Evolutionary conservation across 1,140 invertebrate species (phyloP).

Genomic region (Cotesia typhae): DNA sequence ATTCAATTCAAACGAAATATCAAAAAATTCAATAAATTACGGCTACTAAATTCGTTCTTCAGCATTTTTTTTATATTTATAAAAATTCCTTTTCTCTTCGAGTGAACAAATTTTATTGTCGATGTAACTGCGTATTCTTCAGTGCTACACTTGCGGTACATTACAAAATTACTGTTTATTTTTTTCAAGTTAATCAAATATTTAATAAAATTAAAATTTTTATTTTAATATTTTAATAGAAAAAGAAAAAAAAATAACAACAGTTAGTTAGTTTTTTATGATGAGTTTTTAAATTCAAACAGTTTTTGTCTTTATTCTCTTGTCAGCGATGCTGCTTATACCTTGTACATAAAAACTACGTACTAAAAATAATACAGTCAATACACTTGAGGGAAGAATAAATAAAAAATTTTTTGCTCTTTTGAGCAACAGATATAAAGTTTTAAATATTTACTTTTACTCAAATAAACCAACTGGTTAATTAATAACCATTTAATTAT

Average conservation of each 20-base stretch:
- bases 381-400: too few species aligned
- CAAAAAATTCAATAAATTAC: constrained; percentile 52
- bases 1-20: constrained; percentile 57
- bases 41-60: constrained; percentile 70
- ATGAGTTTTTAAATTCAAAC: too few species aligned
- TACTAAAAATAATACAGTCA: too few species aligned
- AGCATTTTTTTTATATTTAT: constrained; percentile 84
- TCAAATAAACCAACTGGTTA: constrained; percentile 11
- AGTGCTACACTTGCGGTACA: constrained; percentile 60
- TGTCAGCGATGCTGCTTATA: too few species aligned
- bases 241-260: not conserved
- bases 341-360: too few species aligned
- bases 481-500: not conserved
- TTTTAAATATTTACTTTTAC: too few species aligned
- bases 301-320: too few species aligned
- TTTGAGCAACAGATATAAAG: too few species aligned
- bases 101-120: constrained; percentile 69
- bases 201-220: constrained; percentile 1
- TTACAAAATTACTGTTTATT: constrained; percentile 56
- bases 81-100: constrained; percentile 83
- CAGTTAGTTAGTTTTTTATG: too few species aligned
- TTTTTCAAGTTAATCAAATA: constrained; percentile 23
- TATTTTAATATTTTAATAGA: constrained; percentile 2
- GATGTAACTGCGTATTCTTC: constrained; percentile 58
- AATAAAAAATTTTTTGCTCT: too few species aligned